Conservation (phyloP, 2,113 vertebrate genomes). For the Vulpes vulpes region DNA sequence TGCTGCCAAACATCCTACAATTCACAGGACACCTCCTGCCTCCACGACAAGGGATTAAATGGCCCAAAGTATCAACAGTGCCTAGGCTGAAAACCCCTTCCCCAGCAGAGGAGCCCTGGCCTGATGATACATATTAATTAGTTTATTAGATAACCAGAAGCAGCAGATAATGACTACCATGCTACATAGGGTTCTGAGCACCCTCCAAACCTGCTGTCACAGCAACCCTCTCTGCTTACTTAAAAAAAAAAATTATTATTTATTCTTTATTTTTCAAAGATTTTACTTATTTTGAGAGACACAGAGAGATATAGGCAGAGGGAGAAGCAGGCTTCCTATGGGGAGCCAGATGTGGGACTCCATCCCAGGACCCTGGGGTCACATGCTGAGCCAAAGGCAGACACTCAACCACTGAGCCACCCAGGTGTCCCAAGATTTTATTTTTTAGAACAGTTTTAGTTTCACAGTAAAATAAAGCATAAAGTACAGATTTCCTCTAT, state of each 20-base stretch:
- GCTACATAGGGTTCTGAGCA: background rate
- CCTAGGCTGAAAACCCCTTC: background rate
- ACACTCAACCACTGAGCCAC: no score
- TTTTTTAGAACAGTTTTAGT: background rate
- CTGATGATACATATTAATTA: accelerated
- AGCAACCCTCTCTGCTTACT: background rate
- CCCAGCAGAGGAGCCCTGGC: background rate
- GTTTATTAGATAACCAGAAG: background rate
- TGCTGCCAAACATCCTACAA: background rate
- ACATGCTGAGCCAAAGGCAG: no score
- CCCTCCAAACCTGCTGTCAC: background rate
- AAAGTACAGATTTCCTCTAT: background rate
- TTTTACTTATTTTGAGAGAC: no score
- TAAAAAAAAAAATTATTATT: background rate
- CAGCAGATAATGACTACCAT: background rate
- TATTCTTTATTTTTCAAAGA: no score
- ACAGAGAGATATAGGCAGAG: no score
- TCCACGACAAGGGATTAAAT: background rate
- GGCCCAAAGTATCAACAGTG: background rate
- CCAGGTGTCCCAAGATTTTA: no score
- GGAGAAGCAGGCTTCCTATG: no score
- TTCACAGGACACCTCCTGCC: background rate
- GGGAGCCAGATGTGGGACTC: no score
- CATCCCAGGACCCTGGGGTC: no score
- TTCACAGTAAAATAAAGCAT: background rate